Percentiles rank a stretch among this genome's conserved stretches.
Evolutionary conservation across 1,140 invertebrate genomes (phyloP).

Genomic region (Nasonia giraulti): DNA sequence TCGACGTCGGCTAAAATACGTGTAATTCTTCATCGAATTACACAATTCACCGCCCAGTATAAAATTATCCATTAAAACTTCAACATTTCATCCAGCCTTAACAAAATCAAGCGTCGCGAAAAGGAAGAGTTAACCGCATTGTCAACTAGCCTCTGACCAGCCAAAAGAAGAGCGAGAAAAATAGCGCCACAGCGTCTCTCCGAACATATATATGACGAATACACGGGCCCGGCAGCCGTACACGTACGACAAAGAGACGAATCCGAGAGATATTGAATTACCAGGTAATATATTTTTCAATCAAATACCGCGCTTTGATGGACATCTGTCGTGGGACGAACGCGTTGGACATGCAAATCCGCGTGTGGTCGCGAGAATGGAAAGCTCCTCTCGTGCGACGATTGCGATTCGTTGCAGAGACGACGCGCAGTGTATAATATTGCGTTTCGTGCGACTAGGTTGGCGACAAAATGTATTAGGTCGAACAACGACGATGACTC

Average conservation of each 20-base stretch:
- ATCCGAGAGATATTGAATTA: conserved; percentile 42
- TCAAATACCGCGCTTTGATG: conserved; percentile 46
- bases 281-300: conserved; percentile 49
- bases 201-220: conserved; percentile 1
- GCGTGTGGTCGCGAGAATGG: neutral
- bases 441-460: no score
- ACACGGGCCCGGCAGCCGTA: neutral
- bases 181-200: neutral
- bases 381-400: neutral
- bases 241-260: conserved; percentile 17
- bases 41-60: no score
- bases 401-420: neutral
- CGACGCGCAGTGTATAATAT: neutral
- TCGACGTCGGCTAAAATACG: no score
- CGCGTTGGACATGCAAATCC: conserved; percentile 39
- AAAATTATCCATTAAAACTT: no score
- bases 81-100: no score
- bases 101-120: neutral
- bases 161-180: neutral
- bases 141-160: neutral
- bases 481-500: no score
- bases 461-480: no score
- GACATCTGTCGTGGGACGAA: conserved; percentile 42
- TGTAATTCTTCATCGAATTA: no score
- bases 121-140: conserved; percentile 4